Percentiles rank a stretch among this genome's conserved stretches.
Conservation (phyloP, 2,113 vertebrate genomes). For the Bagarius yarrelli region DNA sequence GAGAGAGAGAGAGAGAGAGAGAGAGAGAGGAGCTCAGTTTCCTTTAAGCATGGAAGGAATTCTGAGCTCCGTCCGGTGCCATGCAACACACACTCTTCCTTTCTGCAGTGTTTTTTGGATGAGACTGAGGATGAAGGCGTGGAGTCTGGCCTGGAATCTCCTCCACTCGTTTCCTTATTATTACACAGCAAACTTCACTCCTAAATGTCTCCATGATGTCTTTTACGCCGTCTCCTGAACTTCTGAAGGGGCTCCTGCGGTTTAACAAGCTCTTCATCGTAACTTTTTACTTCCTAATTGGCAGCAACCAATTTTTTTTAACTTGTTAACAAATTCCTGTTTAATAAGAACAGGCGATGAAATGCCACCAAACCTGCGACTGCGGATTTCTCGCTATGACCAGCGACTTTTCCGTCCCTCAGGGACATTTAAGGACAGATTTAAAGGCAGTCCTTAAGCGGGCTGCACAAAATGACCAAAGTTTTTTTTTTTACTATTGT, state of each 20-base stretch:
- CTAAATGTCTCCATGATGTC: constrained; percentile 36
- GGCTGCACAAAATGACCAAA: too few species aligned
- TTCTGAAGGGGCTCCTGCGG: background rate
- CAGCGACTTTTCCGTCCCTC: too few species aligned
- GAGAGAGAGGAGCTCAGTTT: constrained; percentile 31
- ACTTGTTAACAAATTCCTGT: too few species aligned
- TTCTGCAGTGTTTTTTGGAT: constrained; percentile 35
- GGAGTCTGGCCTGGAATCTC: constrained; percentile 11
- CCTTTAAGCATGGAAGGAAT: constrained; percentile 48
- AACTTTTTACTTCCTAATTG: background rate
- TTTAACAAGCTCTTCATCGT: background rate
- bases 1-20: background rate
- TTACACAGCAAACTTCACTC: constrained; percentile 37
- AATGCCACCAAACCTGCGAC: too few species aligned
- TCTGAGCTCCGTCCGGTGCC: constrained; percentile 21
- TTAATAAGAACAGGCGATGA: too few species aligned
- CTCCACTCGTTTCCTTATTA: constrained; percentile 16
- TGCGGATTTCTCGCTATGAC: too few species aligned
- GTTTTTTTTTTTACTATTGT: too few species aligned
- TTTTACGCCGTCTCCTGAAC: background rate
- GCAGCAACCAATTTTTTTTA: too few species aligned
- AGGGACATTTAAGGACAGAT: too few species aligned
- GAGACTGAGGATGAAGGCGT: constrained; percentile 41
- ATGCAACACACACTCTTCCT: constrained; percentile 7
- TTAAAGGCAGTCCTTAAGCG: too few species aligned